Conservation (phyloP, 2,888 invertebrate genomes). For the Scaptomyza cyrtandrae region DNA sequence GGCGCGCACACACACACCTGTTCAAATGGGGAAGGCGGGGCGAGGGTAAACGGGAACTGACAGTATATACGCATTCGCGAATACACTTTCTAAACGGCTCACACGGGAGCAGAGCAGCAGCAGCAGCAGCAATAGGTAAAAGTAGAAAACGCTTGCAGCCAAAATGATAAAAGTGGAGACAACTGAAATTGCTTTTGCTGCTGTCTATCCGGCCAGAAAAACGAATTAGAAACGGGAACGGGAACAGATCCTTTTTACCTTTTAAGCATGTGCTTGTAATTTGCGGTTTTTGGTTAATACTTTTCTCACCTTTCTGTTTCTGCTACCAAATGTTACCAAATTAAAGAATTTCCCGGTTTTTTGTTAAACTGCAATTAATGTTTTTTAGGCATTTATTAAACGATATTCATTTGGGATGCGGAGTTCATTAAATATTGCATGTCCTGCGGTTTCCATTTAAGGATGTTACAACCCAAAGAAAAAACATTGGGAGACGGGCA, state of each 20-base stretch:
- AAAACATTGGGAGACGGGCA: background rate
- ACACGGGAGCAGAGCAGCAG: constrained; percentile 59
- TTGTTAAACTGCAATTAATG: constrained; percentile 46
- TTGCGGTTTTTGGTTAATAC: constrained; percentile 72
- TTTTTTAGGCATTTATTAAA: constrained; percentile 49
- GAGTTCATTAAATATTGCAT: constrained; percentile 36
- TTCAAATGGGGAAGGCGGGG: constrained; percentile 31
- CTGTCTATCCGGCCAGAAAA: background rate
- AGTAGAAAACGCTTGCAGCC: constrained; percentile 13
- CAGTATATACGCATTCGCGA: constrained; percentile 43
- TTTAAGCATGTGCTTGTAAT: constrained; percentile 68
- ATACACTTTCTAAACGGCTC: constrained; percentile 58
- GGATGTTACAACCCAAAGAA: constrained; percentile 20
- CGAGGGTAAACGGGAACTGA: constrained; percentile 29
- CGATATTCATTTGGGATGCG: constrained; percentile 45
- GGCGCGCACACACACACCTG: constrained; percentile 55
- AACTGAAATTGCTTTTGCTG: constrained; percentile 28
- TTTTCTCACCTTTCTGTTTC: constrained; percentile 63
- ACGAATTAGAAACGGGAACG: constrained; percentile 45
- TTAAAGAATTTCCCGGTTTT: constrained; percentile 14
- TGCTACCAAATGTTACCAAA: constrained; percentile 51
- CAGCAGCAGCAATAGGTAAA: background rate
- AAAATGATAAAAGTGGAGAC: constrained; percentile 64
- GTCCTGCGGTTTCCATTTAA: constrained; percentile 49
- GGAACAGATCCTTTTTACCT: background rate